Conservation (phyloP, 2,113 vertebrate species). For the Onychostruthus taczanowskii region DNA sequence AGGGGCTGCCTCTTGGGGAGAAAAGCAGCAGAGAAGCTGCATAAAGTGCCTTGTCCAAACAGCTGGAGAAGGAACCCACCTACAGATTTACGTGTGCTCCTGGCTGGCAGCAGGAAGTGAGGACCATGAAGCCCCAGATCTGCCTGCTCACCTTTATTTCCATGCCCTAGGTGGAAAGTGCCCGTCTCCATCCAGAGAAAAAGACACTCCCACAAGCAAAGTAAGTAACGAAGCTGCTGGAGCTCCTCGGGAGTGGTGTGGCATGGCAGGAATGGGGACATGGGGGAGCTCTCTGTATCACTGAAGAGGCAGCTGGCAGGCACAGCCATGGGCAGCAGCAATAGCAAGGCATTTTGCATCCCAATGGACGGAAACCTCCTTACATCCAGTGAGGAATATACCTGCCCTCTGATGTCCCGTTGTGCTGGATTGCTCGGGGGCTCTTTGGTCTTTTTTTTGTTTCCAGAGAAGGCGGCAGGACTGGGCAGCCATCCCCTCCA, state of each 20-base stretch:
- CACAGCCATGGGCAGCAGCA: accelerated
- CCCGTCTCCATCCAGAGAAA: not conserved
- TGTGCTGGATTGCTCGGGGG: accelerated
- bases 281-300: accelerated
- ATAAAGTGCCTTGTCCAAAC: not conserved
- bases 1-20: accelerated
- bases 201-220: conserved; percentile 11
- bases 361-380: accelerated
- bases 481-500: accelerated
- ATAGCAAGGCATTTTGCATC: not conserved
- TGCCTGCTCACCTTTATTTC: not conserved
- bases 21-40: not conserved
- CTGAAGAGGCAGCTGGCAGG: not conserved
- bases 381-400: not conserved
- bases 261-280: accelerated
- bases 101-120: accelerated
- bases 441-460: not conserved
- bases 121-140: not conserved
- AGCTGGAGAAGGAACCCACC: not conserved
- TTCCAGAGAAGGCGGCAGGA: not conserved
- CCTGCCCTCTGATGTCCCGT: not conserved
- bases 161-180: not conserved
- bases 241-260: accelerated
- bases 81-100: accelerated
- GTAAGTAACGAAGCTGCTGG: not conserved